A percentile compares a stretch with the other conserved stretches of the same genome.
These are phyloP conservation scores for Choreutis nemorana DNA, from an alignment of 2,888 invertebrate genomes.

Conservation along the genomic window DNA sequence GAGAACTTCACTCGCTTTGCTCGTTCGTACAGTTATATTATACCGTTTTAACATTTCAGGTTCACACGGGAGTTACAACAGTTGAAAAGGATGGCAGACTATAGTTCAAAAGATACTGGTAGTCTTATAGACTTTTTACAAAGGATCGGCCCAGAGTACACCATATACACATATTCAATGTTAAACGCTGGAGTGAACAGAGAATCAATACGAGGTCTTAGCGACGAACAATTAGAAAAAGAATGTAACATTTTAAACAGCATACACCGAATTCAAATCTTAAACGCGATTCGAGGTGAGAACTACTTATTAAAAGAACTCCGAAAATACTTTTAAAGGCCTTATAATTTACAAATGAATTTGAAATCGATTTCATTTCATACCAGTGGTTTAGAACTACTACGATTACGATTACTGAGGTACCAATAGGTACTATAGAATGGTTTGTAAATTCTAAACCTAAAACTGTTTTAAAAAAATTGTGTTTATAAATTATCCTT, in stretches of 20 bases:
- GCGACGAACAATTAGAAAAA: conserved; percentile 88
- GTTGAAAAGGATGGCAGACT: conserved; percentile 95
- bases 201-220: conserved; percentile 83
- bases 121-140: conserved; percentile 88
- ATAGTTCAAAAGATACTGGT: conserved; percentile 92
- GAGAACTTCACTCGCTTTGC: no score
- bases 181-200: conserved; percentile 94
- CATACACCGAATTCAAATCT: conserved; percentile 90
- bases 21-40: conserved; percentile 1
- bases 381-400: no score
- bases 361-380: no score
- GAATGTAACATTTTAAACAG: conserved; percentile 95
- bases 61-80: conserved; percentile 93
- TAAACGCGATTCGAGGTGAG: conserved; percentile 83
- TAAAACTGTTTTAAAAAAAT: no score
- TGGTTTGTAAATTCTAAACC: no score
- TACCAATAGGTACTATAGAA: no score
- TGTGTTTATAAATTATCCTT: no score
- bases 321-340: conserved; percentile 7
- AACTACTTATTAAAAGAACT: conserved; percentile 9
- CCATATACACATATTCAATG: conserved; percentile 97
- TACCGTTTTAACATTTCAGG: conserved; percentile 38
- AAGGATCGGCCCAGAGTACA: conserved; percentile 86
- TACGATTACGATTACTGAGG: no score
- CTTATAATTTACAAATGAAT: no score